Percentiles rank a stretch among this genome's conserved stretches.
phyloP scores from a whole-genome alignment of 2,888 invertebrate genomes.

The Cryptops parisi region DNA sequence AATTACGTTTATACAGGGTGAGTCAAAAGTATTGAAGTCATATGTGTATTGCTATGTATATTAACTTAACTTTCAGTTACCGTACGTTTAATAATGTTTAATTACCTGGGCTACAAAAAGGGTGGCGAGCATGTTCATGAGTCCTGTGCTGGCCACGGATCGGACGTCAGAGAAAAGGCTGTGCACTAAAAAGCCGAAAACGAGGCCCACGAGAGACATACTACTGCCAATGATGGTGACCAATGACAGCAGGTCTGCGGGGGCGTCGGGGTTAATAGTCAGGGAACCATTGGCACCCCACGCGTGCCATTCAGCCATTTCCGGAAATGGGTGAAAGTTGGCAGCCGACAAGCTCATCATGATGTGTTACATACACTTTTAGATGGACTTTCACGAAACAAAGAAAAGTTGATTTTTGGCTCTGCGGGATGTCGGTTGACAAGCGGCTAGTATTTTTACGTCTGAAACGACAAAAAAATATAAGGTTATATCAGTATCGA shows the following conservation, averaged over 20 bases:
- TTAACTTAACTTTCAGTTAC: too few relatives aligned
- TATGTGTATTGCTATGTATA: too few relatives aligned
- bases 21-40: too few relatives aligned
- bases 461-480: too few relatives aligned
- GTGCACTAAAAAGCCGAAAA: slow-evolving; percentile 54
- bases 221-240: slow-evolving; percentile 50
- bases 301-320: slow-evolving; percentile 4
- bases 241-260: slow-evolving; percentile 46
- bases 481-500: too few relatives aligned
- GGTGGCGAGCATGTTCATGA: slow-evolving; percentile 50
- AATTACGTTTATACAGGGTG: too few relatives aligned
- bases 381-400: too few relatives aligned
- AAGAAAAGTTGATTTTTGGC: too few relatives aligned
- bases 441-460: too few relatives aligned
- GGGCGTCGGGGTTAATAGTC: slow-evolving; percentile 25
- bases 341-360: slow-evolving; percentile 11
- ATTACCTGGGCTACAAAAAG: slow-evolving; percentile 46
- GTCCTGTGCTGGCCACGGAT: slow-evolving; percentile 48
- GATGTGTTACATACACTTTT: too few relatives aligned
- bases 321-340: slow-evolving; percentile 11
- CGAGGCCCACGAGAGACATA: slow-evolving; percentile 48
- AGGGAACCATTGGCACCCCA: slow-evolving; percentile 1
- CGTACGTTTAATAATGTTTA: too few relatives aligned
- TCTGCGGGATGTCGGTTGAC: too few relatives aligned
- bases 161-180: slow-evolving; percentile 49